Conservation (phyloP, 1,140 invertebrate genomes). For the Diprion similis region DNA sequence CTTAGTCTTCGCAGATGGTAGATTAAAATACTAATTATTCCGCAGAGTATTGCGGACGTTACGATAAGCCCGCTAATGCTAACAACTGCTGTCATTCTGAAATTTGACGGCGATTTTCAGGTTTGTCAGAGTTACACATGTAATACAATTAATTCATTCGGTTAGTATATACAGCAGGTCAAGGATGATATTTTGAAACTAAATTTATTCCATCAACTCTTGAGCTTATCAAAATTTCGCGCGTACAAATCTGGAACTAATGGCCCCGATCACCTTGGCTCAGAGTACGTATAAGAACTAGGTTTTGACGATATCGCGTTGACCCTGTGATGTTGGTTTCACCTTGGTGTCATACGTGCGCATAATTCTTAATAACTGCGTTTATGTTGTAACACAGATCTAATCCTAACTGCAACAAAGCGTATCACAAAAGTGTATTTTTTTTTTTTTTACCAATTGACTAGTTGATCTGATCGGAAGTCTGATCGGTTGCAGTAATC, state of each 20-base stretch:
- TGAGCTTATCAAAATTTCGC: neutral
- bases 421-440: too few relatives aligned
- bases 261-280: neutral
- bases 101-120: neutral
- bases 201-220: too few relatives aligned
- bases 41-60: conserved; percentile 12
- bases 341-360: neutral
- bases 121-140: too few relatives aligned
- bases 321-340: neutral
- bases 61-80: neutral
- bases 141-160: too few relatives aligned
- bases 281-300: neutral
- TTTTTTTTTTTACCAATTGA: too few relatives aligned
- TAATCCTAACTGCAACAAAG: too few relatives aligned
- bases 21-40: conserved; percentile 19
- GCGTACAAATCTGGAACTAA: neutral
- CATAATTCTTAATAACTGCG: neutral
- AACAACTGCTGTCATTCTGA: neutral
- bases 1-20: conserved; percentile 28
- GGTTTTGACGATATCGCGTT: neutral
- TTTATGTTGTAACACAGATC: neutral
- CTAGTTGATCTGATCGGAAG: too few relatives aligned
- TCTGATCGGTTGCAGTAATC: too few relatives aligned
- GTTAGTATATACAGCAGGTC: too few relatives aligned
- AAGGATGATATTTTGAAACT: too few relatives aligned